Evolutionary conservation across 2,797 vertebrate species (phyloP).

Genomic region (Falco peregrinus): DNA sequence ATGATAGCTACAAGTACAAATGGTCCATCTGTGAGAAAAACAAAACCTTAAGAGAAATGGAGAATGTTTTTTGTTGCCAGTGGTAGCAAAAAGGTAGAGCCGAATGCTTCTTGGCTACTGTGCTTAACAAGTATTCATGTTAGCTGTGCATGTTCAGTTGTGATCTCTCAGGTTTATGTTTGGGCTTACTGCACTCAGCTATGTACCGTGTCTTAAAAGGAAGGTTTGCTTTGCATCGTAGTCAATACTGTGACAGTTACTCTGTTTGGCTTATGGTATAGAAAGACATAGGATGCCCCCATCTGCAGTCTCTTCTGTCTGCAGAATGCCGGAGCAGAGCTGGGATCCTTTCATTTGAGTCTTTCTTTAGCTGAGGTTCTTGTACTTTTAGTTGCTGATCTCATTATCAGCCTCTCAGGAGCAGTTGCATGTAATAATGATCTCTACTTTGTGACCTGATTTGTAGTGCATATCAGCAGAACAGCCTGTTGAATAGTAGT

Average conservation of each 20-base stretch:
- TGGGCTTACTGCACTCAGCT: neutral
- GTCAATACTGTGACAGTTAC: neutral
- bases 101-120: neutral
- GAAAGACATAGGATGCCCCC: neutral
- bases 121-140: neutral
- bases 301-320: neutral
- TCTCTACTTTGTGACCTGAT: neutral
- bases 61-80: neutral
- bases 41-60: neutral
- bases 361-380: neutral
- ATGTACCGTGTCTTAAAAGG: neutral
- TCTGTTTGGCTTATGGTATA: neutral
- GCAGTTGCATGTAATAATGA: neutral
- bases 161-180: neutral
- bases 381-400: neutral
- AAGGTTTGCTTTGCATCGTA: neutral
- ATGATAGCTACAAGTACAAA: neutral
- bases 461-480: neutral
- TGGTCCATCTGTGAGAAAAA: neutral
- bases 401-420: constrained; percentile 2
- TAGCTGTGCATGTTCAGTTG: neutral
- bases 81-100: neutral
- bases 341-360: neutral
- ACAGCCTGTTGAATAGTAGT: neutral
- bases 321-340: neutral